These are phyloP conservation scores for Naso thynnoides DNA, from an alignment of 2,797 vertebrate species.

Conservation along the genomic window DNA sequence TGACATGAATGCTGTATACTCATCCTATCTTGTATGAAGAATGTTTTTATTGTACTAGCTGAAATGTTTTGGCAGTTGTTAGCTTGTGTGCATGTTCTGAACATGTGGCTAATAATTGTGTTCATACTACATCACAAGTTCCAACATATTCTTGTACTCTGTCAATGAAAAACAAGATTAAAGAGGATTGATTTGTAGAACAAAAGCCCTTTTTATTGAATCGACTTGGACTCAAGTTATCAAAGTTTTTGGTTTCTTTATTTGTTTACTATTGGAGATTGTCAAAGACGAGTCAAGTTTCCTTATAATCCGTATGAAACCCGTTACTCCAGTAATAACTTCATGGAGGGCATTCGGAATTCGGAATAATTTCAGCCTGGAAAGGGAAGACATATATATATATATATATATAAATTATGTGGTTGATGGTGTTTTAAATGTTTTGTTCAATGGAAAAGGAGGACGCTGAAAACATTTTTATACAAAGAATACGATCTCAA, in stretches of 20 bases:
- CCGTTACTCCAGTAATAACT: slow-evolving; percentile 12
- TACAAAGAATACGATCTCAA: no score
- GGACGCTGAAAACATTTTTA: neutral
- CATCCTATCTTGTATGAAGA: slow-evolving; percentile 44
- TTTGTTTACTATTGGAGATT: slow-evolving; percentile 61
- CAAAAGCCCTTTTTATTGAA: slow-evolving; percentile 51
- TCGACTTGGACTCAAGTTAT: slow-evolving; percentile 27
- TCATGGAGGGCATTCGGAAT: slow-evolving; percentile 18
- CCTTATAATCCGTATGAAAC: slow-evolving; percentile 45
- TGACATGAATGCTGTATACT: slow-evolving; percentile 32
- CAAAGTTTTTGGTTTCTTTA: slow-evolving; percentile 33
- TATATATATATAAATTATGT: no score
- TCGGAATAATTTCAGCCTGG: slow-evolving; percentile 4
- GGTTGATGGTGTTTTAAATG: slow-evolving; percentile 23
- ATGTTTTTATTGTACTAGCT: slow-evolving; percentile 48
- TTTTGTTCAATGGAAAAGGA: slow-evolving; percentile 29
- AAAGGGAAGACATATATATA: slow-evolving; percentile 18
- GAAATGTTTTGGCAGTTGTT: slow-evolving; percentile 55
- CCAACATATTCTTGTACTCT: slow-evolving; percentile 50
- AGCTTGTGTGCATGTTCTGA: slow-evolving; percentile 47
- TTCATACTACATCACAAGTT: slow-evolving; percentile 49
- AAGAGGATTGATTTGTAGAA: slow-evolving; percentile 57
- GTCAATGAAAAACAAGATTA: slow-evolving; percentile 59
- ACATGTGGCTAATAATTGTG: slow-evolving; percentile 44
- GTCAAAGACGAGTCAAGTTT: slow-evolving; percentile 50